These are phyloP conservation scores for Thamnaconus septentrionalis DNA, from an alignment of 2,113 vertebrate species.

Conservation along the genomic window DNA sequence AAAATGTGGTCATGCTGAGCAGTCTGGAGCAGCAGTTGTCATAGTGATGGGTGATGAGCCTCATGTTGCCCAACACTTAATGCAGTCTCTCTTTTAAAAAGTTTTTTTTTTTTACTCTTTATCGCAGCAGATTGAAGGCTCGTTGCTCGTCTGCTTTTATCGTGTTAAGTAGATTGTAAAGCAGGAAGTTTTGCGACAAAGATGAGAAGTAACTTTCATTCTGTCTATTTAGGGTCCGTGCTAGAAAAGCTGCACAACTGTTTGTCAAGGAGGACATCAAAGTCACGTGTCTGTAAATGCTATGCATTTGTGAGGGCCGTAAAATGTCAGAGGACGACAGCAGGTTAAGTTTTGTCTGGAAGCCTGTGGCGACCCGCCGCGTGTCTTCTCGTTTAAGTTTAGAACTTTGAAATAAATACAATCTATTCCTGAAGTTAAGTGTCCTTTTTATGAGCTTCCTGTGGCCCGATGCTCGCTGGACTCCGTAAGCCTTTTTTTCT, in stretches of 20 bases:
- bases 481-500: too few relatives aligned
- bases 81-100: constrained; percentile 9
- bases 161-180: too few relatives aligned
- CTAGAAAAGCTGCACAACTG: too few relatives aligned
- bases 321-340: too few relatives aligned
- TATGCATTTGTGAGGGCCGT: too few relatives aligned
- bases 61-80: constrained; percentile 21
- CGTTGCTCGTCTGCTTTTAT: too few relatives aligned
- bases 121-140: background rate
- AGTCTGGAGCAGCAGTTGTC: constrained; percentile 40
- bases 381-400: constrained; percentile 9
- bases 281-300: too few relatives aligned
- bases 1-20: constrained; percentile 21
- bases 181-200: too few relatives aligned
- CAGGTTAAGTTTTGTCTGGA: background rate
- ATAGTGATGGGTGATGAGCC: constrained; percentile 46
- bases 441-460: constrained; percentile 12
- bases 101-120: constrained; percentile 10
- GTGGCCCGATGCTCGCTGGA: background rate
- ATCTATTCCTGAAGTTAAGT: constrained; percentile 25
- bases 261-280: too few relatives aligned
- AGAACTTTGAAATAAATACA: constrained; percentile 16
- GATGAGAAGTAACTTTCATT: too few relatives aligned
- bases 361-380: constrained; percentile 4
- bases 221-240: too few relatives aligned